These are phyloP conservation scores for Stigmatopora nigra DNA, from an alignment of 2,113 vertebrate genomes.

Conservation along the genomic window DNA sequence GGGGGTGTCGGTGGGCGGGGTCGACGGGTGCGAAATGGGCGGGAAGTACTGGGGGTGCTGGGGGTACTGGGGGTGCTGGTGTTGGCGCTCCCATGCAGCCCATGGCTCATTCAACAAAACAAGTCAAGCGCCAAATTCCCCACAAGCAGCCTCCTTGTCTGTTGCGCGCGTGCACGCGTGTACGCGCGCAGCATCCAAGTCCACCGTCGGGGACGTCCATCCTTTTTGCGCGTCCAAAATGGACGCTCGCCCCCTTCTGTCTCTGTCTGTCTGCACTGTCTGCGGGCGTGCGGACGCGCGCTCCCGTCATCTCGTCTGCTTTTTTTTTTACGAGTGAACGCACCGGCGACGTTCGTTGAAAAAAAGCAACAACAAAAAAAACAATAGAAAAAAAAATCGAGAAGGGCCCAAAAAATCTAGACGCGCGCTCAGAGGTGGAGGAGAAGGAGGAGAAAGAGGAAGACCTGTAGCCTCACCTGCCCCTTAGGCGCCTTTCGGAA, in stretches of 20 bases:
- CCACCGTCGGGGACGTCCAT: neutral
- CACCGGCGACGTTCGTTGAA: neutral
- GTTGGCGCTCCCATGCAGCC: neutral
- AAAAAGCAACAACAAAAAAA: too few relatives aligned
- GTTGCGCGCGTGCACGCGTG: constrained; percentile 10
- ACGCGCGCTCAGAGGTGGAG: neutral
- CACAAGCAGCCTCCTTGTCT: constrained; percentile 46
- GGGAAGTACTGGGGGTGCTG: neutral
- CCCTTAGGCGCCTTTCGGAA: too few relatives aligned
- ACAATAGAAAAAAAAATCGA: too few relatives aligned
- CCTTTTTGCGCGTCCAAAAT: constrained; percentile 7
- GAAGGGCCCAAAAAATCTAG: neutral
- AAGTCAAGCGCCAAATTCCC: constrained; percentile 51
- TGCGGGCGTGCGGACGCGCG: constrained; percentile 23
- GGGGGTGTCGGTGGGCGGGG: neutral
- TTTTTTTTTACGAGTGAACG: constrained; percentile 13
- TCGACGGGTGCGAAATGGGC: neutral
- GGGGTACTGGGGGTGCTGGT: too few relatives aligned
- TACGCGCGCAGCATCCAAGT: neutral
- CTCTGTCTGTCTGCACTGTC: constrained; percentile 6
- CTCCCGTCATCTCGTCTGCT: constrained; percentile 1
- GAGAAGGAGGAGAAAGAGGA: neutral
- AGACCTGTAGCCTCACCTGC: constrained; percentile 43
- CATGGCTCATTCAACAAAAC: constrained; percentile 32
- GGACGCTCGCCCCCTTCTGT: neutral